Evolutionary conservation across 2,113 vertebrate species (phyloP).

Genomic region (Eupsittula cactorum): DNA sequence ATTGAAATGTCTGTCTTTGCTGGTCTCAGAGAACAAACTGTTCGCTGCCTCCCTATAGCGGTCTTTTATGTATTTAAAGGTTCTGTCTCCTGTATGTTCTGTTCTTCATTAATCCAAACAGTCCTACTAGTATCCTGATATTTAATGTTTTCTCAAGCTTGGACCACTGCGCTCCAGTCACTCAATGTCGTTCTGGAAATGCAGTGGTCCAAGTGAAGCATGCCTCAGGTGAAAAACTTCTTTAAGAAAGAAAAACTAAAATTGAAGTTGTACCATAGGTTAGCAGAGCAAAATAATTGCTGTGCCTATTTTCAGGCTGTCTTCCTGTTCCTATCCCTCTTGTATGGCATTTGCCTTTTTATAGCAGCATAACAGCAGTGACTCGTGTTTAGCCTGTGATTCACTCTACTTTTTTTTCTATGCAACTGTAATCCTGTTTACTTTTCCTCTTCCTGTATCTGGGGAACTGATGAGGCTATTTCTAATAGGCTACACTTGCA

Average conservation of each 20-base stretch:
- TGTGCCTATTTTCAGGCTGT: background rate
- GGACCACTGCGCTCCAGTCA: background rate
- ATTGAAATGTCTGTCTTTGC: background rate
- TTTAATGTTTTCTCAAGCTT: background rate
- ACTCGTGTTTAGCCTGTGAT: constrained; percentile 10
- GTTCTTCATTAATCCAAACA: background rate
- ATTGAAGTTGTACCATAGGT: background rate
- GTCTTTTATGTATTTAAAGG: background rate
- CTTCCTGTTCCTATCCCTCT: background rate
- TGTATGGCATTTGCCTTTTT: background rate
- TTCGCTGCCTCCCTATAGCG: background rate
- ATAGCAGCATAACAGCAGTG: background rate
- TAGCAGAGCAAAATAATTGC: background rate
- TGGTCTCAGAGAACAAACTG: background rate
- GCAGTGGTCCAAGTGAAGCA: background rate
- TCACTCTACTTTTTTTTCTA: constrained; percentile 28
- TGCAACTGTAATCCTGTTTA: constrained; percentile 46
- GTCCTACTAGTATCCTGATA: background rate
- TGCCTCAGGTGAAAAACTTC: background rate
- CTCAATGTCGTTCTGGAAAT: background rate
- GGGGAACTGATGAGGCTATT: background rate
- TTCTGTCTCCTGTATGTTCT: background rate
- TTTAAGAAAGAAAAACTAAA: background rate
- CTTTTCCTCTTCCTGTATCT: constrained; percentile 39
- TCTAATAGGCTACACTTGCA: background rate